phyloP scores from a whole-genome alignment of 2,888 invertebrate species.

The Sarcophaga carnaria region DNA sequence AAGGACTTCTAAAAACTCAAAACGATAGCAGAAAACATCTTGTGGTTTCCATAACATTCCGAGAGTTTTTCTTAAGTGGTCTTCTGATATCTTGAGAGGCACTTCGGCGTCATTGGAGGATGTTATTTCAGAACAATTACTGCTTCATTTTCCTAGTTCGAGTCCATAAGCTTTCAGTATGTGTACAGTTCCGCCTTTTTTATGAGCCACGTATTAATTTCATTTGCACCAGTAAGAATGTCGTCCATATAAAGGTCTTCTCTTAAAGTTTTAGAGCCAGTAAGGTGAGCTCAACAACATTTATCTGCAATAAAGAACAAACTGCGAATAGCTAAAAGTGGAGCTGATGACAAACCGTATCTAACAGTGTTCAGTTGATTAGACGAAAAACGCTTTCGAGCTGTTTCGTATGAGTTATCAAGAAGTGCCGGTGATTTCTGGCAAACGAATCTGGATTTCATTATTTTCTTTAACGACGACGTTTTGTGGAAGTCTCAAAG shows the following conservation, averaged over 20 bases:
- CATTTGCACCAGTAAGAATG: conserved; percentile 62
- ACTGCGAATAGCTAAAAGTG: conserved; percentile 31
- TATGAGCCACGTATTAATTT: conserved; percentile 1
- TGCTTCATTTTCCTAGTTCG: neutral
- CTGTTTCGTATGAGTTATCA: neutral
- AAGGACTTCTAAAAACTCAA: no score
- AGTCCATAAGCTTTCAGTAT: neutral
- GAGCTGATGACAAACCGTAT: conserved; percentile 24
- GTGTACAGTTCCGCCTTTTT: neutral
- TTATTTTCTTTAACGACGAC: neutral
- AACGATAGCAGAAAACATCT: no score
- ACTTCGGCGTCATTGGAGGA: neutral
- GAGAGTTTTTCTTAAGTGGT: neutral
- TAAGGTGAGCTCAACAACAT: neutral
- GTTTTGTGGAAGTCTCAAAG: neutral
- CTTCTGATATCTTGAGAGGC: neutral
- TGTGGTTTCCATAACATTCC: conserved; percentile 5
- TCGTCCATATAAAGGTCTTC: conserved; percentile 62
- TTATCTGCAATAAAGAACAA: conserved; percentile 11
- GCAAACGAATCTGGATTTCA: conserved; percentile 3
- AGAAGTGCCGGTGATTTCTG: neutral
- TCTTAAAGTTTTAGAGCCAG: neutral
- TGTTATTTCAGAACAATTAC: neutral
- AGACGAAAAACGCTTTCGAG: neutral
- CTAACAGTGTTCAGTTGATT: neutral